Base-by-base conservation (phyloP, 35 echinoderm and acorn worm genomes). In the Holothuria glaberrima region DNA sequence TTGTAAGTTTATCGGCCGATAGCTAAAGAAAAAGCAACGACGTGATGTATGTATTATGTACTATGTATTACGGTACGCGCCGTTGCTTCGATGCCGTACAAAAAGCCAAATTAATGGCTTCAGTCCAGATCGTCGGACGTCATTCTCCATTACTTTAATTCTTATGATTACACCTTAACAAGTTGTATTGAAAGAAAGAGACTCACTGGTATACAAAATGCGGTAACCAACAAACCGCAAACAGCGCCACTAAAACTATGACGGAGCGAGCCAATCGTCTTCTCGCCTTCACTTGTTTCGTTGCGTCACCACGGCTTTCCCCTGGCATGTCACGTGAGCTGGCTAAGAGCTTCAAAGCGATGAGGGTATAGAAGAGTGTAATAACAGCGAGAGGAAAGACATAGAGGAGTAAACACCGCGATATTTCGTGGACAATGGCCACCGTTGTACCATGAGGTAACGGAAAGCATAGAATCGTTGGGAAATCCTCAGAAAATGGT, bases 171-270 rank as follows among this genome's bases (percentile, higher is more conserved):
- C 36, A 41, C 36, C 2, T 4, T 4, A 41, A 41, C 36, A 41
- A 41, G 36, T 41, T n/a, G n/a, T n/a, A 41, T 54, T 54, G 12
- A 54, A 54, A 54, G 9, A 54, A 54, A 54, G 50, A 2, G 0
- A 68, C 94, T 90, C 67, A 96, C 94, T 75, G 89, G 70, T 92
- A 93, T 58, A 96, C 46, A 75, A 96, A 96, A 74, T 97, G 90
- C 16, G 95, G 95, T 36, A 97, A 91, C 95, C 95, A 97, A 64
- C 95, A 97, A 24, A 94, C 44, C 21, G 79, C 89, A 66, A 97
- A 97, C 19, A 97, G 89, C 33, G 90, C 80, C 59, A 97, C 95
- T 14, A 97, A 75, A 19, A 97, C 95, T 16, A 97, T 93, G 6
- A 97, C 92, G 31, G 90, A 80, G 36, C 87, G 72, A 71, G 95